Evolutionary conservation across 1,140 invertebrate species (phyloP), one percentile per base, ranked within the genome.

Genomic region (fruit fly (Drosophila melanogaster)): DNA sequence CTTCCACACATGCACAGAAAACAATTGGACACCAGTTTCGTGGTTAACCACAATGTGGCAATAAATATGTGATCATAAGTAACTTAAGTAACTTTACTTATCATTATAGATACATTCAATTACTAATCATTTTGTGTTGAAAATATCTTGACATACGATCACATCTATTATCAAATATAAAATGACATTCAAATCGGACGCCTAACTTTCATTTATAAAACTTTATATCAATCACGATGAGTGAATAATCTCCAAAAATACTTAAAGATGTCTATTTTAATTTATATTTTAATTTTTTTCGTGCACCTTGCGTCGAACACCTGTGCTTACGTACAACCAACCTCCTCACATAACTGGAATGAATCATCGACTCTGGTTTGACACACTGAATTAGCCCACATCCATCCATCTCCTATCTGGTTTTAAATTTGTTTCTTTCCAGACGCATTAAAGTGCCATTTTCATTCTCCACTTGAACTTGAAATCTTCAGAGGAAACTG

Each of bases 391-490:
- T 86, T 66, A 61, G 22, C 37, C 35, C 50, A 26, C 64, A 43
- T 40, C 33, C 30, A 6, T 73, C 43, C 26, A 22, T 14, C 15
- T 24, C 49, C 15, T 46, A 43, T 49, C 30, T 17, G 24, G 41
- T 11, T 73, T 41, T 37, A 5, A 5, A 19, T 44, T n/a, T 15
- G 37, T 19, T 46, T 37, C n/a, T 30, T 30, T 14, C 6, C 35
- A 22, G 60, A 70, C 47, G 62, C 55, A 67, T 50, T 67, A 65
- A 59, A 77, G 75, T 38, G 40, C 53, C 61, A 75, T 76, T 58
- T 66, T 53, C 66, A 57, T 85, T 74, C 81, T 54, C 67, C 62
- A 66, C 57, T 76, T 86, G 83, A 86, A 86, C 83, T 86, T 86
- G 83, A 86, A 87, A 79, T 70, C 69, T 53, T 26, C 33, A 60